phyloP scores from a whole-genome alignment of 2,113 vertebrate species.

The Montifringilla adamsi region DNA sequence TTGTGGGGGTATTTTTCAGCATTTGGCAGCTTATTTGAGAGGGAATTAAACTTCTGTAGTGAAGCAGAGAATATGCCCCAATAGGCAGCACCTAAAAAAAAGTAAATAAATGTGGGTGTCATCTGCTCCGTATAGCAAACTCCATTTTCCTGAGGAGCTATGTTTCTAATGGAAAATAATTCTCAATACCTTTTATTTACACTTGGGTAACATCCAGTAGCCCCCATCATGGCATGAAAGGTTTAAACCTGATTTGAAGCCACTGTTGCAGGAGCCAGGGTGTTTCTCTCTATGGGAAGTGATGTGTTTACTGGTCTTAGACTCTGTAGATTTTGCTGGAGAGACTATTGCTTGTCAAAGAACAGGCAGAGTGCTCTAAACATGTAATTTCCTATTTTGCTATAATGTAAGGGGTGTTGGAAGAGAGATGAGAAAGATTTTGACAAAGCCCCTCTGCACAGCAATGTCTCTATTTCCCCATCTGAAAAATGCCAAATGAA shows the following conservation, averaged over 20 bases:
- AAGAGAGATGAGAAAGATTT: neutral
- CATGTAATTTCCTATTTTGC: constrained; percentile 23
- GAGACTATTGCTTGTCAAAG: neutral
- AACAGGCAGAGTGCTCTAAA: neutral
- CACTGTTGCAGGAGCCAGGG: neutral
- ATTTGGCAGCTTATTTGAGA: neutral
- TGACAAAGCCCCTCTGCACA: neutral
- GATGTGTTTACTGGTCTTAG: neutral
- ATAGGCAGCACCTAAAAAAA: neutral
- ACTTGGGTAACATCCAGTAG: neutral
- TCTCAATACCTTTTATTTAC: neutral
- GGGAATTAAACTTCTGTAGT: neutral
- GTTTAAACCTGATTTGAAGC: constrained; percentile 2
- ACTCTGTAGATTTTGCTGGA: neutral
- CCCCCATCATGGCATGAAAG: rapidly evolving
- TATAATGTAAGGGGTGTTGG: neutral
- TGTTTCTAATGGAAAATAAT: neutral
- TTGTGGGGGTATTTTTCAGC: neutral
- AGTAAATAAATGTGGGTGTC: neutral
- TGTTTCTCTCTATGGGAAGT: neutral
- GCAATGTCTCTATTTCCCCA: neutral
- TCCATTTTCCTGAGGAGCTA: neutral
- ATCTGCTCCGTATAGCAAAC: neutral
- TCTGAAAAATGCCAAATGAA: constrained; percentile 9
- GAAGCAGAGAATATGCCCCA: neutral